phyloP scores from a whole-genome alignment of 2,113 vertebrate genomes.

The Emydocephalus ijimae region DNA sequence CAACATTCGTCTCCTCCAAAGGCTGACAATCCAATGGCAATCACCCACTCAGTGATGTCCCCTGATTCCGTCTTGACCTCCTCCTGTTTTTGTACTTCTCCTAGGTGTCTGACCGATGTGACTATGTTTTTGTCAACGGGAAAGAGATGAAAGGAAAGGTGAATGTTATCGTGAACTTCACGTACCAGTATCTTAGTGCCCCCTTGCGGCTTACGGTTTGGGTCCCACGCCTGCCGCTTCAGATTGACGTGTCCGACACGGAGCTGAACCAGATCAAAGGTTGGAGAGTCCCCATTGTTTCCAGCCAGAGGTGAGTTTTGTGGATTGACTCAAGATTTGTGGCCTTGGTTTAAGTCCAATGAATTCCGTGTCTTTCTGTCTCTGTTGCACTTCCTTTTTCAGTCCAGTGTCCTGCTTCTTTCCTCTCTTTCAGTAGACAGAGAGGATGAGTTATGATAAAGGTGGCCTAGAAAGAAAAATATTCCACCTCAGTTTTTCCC shows the following conservation, averaged over 20 bases:
- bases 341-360: not conserved
- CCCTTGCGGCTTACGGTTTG: conserved; percentile 88
- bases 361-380: not conserved
- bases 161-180: conserved; percentile 87
- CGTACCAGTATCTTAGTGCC: conserved; percentile 83
- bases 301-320: conserved; percentile 79
- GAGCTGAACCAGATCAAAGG: conserved; percentile 96
- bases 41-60: not conserved
- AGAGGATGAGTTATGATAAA: not conserved
- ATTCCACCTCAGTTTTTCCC: not conserved
- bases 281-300: conserved; percentile 85
- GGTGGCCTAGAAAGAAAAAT: not conserved
- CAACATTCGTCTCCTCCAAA: not conserved
- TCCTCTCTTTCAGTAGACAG: not conserved
- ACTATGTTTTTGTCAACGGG: conserved; percentile 94
- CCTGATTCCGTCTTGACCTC: not conserved
- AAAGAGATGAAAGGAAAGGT: conserved; percentile 93
- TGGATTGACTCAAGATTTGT: not conserved
- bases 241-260: conserved; percentile 92
- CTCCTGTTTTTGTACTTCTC: not conserved
- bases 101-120: conserved; percentile 91
- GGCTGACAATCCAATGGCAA: not conserved
- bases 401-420: not conserved
- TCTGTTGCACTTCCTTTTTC: not conserved
- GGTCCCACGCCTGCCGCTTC: conserved; percentile 92